Conservation (phyloP, 2,797 vertebrate genomes). For the Scolopax bukidnonensis region DNA sequence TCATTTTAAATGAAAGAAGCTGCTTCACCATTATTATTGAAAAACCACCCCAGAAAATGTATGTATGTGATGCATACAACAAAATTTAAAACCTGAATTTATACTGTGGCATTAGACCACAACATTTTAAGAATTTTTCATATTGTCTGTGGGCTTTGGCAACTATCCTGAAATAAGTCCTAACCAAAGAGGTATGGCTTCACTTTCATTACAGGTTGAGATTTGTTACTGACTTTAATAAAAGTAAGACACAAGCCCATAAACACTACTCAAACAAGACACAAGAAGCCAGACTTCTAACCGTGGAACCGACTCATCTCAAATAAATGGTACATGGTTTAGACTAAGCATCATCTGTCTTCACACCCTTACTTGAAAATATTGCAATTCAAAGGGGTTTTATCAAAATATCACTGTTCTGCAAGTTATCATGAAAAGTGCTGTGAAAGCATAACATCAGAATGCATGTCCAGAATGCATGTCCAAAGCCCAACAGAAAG, state of each 20-base stretch:
- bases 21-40: background rate
- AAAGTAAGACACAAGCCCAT: background rate
- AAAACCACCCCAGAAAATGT: background rate
- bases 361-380: background rate
- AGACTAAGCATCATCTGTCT: background rate
- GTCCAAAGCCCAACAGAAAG: background rate
- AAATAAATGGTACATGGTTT: background rate
- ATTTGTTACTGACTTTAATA: background rate
- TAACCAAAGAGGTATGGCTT: background rate
- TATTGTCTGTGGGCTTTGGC: background rate
- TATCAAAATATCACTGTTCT: background rate
- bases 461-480: background rate
- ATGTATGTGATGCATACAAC: background rate
- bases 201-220: background rate
- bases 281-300: background rate
- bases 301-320: background rate
- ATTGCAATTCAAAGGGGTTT: background rate
- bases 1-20: background rate
- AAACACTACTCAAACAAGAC: background rate
- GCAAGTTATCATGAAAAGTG: background rate
- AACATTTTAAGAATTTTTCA: background rate
- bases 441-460: background rate
- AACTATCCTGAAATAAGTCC: background rate
- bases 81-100: background rate
- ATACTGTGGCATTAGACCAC: background rate